Evolutionary conservation across 2,113 vertebrate species (phyloP).

Genomic region (Pogona vitticeps): DNA sequence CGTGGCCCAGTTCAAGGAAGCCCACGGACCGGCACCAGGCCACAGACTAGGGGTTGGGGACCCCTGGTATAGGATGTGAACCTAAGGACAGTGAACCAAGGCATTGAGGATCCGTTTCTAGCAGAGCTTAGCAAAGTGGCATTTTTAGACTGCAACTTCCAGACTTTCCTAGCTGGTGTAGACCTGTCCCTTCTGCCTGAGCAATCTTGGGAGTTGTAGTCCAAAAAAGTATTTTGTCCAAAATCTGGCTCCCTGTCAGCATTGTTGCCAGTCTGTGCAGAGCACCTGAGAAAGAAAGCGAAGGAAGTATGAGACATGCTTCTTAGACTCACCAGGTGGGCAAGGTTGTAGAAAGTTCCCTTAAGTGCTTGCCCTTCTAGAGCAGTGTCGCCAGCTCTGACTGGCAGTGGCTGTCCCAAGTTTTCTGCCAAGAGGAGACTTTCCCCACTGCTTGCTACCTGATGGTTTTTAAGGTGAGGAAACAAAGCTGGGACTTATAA

Average conservation of each 20-base stretch:
- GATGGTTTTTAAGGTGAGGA: not conserved
- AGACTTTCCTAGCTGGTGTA: not conserved
- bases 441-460: not conserved
- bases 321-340: not conserved
- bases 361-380: not conserved
- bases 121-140: too few relatives aligned
- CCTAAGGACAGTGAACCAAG: too few relatives aligned
- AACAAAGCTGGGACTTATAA: too few relatives aligned
- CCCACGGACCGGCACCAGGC: too few relatives aligned
- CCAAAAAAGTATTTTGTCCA: too few relatives aligned
- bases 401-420: not conserved
- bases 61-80: not conserved
- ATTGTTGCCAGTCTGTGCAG: not conserved
- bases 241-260: too few relatives aligned
- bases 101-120: not conserved
- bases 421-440: not conserved
- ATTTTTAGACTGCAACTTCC: too few relatives aligned
- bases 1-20: too few relatives aligned
- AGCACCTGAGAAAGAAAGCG: not conserved
- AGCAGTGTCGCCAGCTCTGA: not conserved
- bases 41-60: too few relatives aligned
- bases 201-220: not conserved
- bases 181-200: not conserved
- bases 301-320: too few relatives aligned
- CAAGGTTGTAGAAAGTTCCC: not conserved